A percentile compares a stretch with the other conserved stretches of the same genome.
These are phyloP conservation scores for Spermophilus dauricus DNA, from an alignment of 2,113 vertebrate genomes.

Conservation along the genomic window DNA sequence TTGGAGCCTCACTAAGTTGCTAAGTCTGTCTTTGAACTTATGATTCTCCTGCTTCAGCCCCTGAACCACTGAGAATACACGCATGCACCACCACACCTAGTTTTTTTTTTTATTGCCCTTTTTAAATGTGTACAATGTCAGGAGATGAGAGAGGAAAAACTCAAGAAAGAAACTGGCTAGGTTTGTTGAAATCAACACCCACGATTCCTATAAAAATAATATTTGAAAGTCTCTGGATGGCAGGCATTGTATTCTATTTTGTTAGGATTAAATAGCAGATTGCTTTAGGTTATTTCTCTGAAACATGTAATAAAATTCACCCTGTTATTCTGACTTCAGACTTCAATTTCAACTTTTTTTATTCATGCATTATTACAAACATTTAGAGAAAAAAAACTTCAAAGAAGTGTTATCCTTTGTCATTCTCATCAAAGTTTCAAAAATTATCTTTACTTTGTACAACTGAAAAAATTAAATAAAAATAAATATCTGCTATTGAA, in stretches of 20 bases:
- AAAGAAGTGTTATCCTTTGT: background rate
- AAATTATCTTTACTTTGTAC: background rate
- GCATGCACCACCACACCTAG: too few relatives aligned
- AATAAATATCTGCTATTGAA: background rate
- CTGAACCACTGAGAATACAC: too few relatives aligned
- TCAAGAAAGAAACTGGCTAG: background rate
- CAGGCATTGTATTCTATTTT: background rate
- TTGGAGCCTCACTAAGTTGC: too few relatives aligned
- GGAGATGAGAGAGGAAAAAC: background rate
- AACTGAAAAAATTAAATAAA: background rate
- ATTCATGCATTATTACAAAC: background rate
- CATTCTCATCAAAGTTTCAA: background rate
- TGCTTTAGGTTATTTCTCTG: background rate
- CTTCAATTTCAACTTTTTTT: background rate
- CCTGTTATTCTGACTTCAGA: background rate
- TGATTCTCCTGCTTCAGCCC: too few relatives aligned
- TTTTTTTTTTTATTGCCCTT: background rate
- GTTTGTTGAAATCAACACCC: background rate
- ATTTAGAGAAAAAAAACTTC: background rate
- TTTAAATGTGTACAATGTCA: background rate
- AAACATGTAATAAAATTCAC: background rate
- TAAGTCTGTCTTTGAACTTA: too few relatives aligned
- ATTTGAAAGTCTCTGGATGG: background rate
- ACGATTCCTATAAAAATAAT: background rate
- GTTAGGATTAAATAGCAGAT: background rate